Base-by-base conservation (phyloP, 2,888 invertebrate species). In the Tortricodes alternella region DNA sequence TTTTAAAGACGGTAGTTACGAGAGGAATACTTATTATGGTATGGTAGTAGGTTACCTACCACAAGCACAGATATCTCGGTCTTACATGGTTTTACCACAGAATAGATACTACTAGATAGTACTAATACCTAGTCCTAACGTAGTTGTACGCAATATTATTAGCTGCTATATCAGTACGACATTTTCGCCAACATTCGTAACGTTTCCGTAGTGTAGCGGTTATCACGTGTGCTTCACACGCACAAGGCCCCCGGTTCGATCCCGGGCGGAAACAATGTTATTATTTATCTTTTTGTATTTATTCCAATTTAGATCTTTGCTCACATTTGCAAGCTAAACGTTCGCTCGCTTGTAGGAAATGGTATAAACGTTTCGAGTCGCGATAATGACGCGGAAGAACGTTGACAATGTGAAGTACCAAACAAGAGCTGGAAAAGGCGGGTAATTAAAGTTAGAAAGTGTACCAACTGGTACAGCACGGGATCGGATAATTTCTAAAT, bases 221-320 rank as follows among this genome's bases (percentile, higher is more conserved):
- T 93, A 94, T 94, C 94, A 94, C 93, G 93, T 94, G 94, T 94
- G 94, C 94, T 94, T 94, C 94, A 94, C 94, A 94, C 93, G 94
- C 94, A 94, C 94, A 93, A 93, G 92, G 92, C 85, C 93, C 93
- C 92, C 93, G 93, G 93, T 93, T 92, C 92, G 92, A 93, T 92
- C 93, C 93, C 92, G 93, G 93, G 92, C 93, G 92, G 92, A 93
- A 92, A 92, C 92, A 92, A 35, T 15, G 9, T 23, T 23, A 11
- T 52, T 58, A 56, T 59, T 60, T 59, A 58, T 35, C 59, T 65
- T 48, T 55, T 58, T 48, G n/a, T n/a, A n/a, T n/a, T n/a, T n/a
- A n/a, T n/a, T n/a, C n/a, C n/a, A n/a, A n/a, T n/a, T 34, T 39
- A 32, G 38, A 38, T 39, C 27, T 37, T 3, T 4, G 11, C 41